These are phyloP conservation scores for Cerastoderma edule DNA, from an alignment of 2,888 invertebrate species.

Conservation along the genomic window DNA sequence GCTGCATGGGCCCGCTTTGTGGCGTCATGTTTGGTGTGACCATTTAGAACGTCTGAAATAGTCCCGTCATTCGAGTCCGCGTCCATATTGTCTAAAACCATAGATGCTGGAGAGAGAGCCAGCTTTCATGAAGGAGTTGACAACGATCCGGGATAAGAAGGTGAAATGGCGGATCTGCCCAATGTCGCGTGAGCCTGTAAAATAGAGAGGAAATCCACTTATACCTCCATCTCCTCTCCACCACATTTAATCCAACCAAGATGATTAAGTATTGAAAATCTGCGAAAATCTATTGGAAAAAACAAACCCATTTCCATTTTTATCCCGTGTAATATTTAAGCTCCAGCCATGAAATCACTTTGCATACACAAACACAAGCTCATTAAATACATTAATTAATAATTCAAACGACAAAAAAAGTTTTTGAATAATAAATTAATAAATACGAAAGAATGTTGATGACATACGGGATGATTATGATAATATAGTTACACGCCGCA, in stretches of 20 bases:
- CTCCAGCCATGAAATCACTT: slow-evolving; percentile 45
- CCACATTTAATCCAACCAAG: background rate
- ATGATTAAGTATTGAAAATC: background rate
- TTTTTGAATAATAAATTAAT: slow-evolving; percentile 67
- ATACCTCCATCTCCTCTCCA: slow-evolving; percentile 1
- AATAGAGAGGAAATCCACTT: slow-evolving; percentile 25
- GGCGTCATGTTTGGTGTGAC: slow-evolving; percentile 81
- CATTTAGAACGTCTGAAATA: slow-evolving; percentile 77
- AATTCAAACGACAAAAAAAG: slow-evolving; percentile 62
- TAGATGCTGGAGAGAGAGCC: slow-evolving; percentile 22
- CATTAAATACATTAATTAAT: slow-evolving; percentile 61
- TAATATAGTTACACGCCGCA: slow-evolving; percentile 44
- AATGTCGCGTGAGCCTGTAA: slow-evolving; percentile 27
- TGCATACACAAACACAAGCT: slow-evolving; percentile 28
- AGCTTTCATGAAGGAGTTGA: slow-evolving; percentile 20
- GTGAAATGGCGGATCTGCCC: background rate
- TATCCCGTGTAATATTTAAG: too few relatives aligned
- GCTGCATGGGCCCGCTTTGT: slow-evolving; percentile 82
- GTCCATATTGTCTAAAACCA: slow-evolving; percentile 70
- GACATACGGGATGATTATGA: slow-evolving; percentile 53
- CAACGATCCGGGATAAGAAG: slow-evolving; percentile 9
- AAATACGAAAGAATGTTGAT: slow-evolving; percentile 40
- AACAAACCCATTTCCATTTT: slow-evolving; percentile 29
- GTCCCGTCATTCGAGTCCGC: slow-evolving; percentile 80
- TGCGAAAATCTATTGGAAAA: slow-evolving; percentile 46